Percentiles rank a stretch among this genome's conserved stretches.
phyloP scores from a whole-genome alignment of 1,140 invertebrate genomes.

The Papilio glaucus region DNA sequence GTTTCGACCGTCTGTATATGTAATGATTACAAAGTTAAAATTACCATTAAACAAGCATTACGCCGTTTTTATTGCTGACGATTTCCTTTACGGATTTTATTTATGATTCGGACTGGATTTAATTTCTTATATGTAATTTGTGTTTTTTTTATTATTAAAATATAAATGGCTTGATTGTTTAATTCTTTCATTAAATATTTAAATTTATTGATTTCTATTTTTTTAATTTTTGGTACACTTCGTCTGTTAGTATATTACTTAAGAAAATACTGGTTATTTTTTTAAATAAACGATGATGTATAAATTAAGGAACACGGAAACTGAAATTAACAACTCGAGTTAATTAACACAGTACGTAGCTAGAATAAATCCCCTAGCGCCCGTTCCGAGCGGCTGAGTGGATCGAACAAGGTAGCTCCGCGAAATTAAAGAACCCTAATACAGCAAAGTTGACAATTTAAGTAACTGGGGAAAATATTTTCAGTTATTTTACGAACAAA shows the following conservation, averaged over 20 bases:
- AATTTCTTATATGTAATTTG: conserved; percentile 2
- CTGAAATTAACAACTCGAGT: neutral
- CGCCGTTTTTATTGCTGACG: conserved; percentile 8
- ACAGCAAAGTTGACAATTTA: neutral
- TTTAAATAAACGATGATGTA: neutral
- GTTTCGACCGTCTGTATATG: conserved; percentile 19
- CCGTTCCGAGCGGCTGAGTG: neutral
- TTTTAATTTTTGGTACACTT: neutral
- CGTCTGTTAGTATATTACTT: neutral
- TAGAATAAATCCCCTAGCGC: conserved; percentile 4
- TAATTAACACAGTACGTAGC: neutral
- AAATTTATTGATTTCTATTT: neutral
- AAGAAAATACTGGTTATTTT: neutral
- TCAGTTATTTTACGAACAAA: neutral
- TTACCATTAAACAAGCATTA: conserved; percentile 31
- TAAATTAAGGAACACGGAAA: neutral
- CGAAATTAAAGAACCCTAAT: neutral
- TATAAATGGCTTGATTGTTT: neutral
- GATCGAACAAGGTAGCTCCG: neutral
- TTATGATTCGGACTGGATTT: neutral
- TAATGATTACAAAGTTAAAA: conserved; percentile 31
- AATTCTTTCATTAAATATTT: neutral
- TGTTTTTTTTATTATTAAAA: neutral
- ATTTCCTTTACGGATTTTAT: conserved; percentile 7
- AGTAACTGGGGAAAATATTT: neutral